These are phyloP conservation scores for Patella depressa DNA, from an alignment of 2,888 invertebrate species.

Conservation along the genomic window DNA sequence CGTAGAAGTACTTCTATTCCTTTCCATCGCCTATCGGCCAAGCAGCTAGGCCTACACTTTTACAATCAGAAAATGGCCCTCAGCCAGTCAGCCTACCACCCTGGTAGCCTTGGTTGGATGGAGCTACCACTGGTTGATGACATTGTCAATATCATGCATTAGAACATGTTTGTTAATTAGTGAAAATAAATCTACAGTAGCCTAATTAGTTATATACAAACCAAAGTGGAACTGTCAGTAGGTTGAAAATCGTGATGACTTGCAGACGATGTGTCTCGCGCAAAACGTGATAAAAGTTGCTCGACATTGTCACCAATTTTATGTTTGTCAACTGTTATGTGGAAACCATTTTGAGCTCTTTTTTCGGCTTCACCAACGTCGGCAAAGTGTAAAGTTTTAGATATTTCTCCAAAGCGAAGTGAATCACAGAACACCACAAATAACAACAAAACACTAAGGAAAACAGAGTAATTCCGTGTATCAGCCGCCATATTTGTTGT, in stretches of 20 bases:
- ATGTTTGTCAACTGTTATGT: neutral
- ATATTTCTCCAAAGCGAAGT: neutral
- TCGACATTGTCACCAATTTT: constrained; percentile 2
- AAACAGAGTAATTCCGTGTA: constrained; percentile 9
- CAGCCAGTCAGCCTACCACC: too few relatives aligned
- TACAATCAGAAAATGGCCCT: too few relatives aligned
- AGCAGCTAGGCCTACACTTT: too few relatives aligned
- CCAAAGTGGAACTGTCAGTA: too few relatives aligned
- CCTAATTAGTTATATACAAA: too few relatives aligned
- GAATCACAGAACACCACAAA: neutral
- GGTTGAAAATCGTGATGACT: neutral
- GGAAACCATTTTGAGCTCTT: neutral
- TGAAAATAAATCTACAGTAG: neutral
- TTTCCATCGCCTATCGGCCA: too few relatives aligned
- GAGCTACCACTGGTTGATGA: too few relatives aligned
- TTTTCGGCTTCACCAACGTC: neutral
- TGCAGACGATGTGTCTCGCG: constrained; percentile 2
- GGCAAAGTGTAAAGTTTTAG: constrained; percentile 10
- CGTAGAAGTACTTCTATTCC: too few relatives aligned
- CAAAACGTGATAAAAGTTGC: constrained; percentile 16
- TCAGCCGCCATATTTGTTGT: constrained; percentile 21
- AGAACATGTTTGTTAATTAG: too few relatives aligned
- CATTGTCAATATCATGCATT: too few relatives aligned
- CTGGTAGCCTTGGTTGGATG: too few relatives aligned
- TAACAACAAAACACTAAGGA: constrained; percentile 3